Conservation (phyloP, 2,113 vertebrate species). For the Porphyrio hochstetteri region DNA sequence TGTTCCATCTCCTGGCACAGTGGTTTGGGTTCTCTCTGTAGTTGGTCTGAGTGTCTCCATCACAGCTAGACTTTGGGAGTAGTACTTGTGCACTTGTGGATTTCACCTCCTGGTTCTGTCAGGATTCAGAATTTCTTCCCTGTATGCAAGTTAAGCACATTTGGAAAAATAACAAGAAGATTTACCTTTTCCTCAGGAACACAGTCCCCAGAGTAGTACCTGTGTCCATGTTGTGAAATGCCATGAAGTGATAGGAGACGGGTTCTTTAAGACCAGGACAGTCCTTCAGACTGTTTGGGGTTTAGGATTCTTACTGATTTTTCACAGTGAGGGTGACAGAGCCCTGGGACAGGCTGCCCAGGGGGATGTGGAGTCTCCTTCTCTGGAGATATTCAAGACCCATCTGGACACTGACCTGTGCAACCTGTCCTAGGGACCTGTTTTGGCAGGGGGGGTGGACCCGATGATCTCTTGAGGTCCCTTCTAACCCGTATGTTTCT, state of each 20-base stretch:
- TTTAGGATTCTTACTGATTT: not conserved
- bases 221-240: not conserved
- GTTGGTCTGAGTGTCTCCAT: not conserved
- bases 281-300: not conserved
- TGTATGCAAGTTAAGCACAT: fast-evolving
- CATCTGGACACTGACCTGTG: too few species aligned
- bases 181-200: not conserved
- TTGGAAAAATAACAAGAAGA: not conserved
- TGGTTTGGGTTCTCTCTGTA: not conserved
- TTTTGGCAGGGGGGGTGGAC: too few species aligned
- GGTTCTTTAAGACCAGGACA: not conserved
- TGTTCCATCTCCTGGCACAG: not conserved
- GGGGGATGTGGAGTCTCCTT: too few species aligned
- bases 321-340: too few species aligned
- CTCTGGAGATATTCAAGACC: too few species aligned
- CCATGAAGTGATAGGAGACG: not conserved
- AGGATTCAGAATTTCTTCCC: not conserved
- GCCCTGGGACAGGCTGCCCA: too few species aligned
- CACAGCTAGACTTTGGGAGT: not conserved
- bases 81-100: not conserved
- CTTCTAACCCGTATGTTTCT: too few species aligned
- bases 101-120: fast-evolving
- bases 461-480: too few species aligned
- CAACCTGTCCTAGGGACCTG: too few species aligned
- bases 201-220: not conserved